Evolutionary conservation across 2,888 invertebrate genomes (phyloP).

Genomic region (Formica aserva): DNA sequence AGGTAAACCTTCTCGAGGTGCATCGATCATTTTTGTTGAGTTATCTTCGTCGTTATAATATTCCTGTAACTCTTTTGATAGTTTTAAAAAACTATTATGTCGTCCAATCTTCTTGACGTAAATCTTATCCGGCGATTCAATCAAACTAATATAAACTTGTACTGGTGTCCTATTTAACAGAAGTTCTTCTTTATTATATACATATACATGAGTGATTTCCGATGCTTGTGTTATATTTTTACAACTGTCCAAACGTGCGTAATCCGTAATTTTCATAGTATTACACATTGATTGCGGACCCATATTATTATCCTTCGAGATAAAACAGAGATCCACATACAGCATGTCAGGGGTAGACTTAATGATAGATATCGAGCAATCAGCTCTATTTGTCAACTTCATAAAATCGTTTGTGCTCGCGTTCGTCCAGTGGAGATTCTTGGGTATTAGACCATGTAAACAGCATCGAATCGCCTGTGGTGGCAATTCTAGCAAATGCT

Average conservation of each 20-base stretch:
- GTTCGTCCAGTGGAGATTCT: conserved; percentile 85
- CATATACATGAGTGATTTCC: neutral
- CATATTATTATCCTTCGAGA: conserved; percentile 49
- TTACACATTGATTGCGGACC: conserved; percentile 84
- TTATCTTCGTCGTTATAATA: conserved; percentile 82
- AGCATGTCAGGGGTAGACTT: conserved; percentile 63
- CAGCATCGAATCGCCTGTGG: conserved; percentile 87
- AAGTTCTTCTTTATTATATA: conserved; percentile 34
- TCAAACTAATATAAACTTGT: conserved; percentile 87
- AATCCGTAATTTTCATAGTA: conserved; percentile 85
- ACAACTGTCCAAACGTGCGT: conserved; percentile 79
- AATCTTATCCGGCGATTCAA: conserved; percentile 89
- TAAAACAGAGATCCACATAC: conserved; percentile 84
- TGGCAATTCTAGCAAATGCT: neutral
- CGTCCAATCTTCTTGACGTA: conserved; percentile 86
- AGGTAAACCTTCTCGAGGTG: conserved; percentile 82
- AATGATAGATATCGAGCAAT: conserved; percentile 75
- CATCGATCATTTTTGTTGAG: conserved; percentile 50
- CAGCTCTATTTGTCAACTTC: neutral
- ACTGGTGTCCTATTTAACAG: neutral
- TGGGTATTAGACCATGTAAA: conserved; percentile 88
- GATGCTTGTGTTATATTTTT: neutral
- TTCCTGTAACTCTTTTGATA: conserved; percentile 86
- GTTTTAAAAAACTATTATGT: conserved; percentile 79
- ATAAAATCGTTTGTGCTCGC: conserved; percentile 6